These are phyloP conservation scores for Neotoma lepida DNA, from an alignment of 2,113 vertebrate genomes.

Conservation along the genomic window DNA sequence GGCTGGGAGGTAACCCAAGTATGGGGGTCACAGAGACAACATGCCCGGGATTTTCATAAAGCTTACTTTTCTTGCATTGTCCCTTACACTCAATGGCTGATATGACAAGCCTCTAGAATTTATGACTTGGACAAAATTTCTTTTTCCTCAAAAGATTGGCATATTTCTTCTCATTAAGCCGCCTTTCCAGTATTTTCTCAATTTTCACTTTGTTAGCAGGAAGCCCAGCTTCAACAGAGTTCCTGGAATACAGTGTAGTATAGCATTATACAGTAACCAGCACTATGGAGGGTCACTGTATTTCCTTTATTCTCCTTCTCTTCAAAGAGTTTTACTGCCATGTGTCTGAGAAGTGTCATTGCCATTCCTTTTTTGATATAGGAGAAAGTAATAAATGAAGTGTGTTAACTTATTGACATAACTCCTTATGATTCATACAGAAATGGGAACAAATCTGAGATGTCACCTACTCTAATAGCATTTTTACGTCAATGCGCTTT, in stretches of 20 bases:
- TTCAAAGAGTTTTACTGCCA: neutral
- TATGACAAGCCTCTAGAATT: neutral
- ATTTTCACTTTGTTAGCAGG: neutral
- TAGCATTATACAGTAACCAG: no score
- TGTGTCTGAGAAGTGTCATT: constrained; percentile 9
- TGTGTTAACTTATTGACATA: neutral
- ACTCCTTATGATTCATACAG: neutral
- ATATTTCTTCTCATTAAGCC: neutral
- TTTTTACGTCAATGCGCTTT: neutral
- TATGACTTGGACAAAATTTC: neutral
- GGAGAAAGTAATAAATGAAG: neutral
- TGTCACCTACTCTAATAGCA: neutral
- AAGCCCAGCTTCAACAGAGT: neutral
- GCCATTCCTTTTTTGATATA: neutral
- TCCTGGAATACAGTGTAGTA: neutral
- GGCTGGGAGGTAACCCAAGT: neutral
- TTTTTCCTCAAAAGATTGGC: neutral
- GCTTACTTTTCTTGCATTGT: neutral
- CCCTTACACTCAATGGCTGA: neutral
- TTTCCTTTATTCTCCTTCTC: neutral
- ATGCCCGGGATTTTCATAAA: neutral
- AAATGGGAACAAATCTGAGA: neutral
- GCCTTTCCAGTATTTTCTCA: neutral
- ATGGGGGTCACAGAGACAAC: neutral
- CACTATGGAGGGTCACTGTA: neutral